These are phyloP conservation scores for Penaeus japonicus DNA, from an alignment of 1,140 invertebrate genomes.

Conservation along the genomic window DNA sequence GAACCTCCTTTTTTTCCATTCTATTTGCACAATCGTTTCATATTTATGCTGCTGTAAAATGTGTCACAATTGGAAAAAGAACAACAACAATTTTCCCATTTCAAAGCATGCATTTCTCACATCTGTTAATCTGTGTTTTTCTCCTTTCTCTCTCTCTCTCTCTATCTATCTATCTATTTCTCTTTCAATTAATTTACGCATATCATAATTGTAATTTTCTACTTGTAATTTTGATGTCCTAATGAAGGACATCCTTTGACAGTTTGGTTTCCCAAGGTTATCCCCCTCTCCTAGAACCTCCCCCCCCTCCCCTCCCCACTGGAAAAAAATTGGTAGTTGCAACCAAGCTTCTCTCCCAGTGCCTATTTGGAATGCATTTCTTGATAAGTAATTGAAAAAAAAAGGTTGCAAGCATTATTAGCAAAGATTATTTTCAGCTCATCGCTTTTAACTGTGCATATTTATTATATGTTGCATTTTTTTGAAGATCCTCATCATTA, in stretches of 20 bases:
- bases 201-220: slow-evolving; percentile 56
- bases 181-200: slow-evolving; percentile 47
- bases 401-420: too few relatives aligned
- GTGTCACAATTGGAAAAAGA: background rate
- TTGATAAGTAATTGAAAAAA: too few relatives aligned
- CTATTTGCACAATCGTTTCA: background rate
- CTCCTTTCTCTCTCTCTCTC: background rate
- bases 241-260: background rate
- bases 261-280: background rate
- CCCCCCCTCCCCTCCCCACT: background rate
- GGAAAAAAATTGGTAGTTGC: too few relatives aligned
- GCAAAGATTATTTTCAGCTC: too few relatives aligned
- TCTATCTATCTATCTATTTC: background rate
- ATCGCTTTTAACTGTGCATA: too few relatives aligned
- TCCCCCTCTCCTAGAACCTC: background rate
- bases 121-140: slow-evolving; percentile 2
- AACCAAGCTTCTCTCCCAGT: too few relatives aligned
- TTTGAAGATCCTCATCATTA: too few relatives aligned
- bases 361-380: too few relatives aligned
- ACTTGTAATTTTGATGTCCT: slow-evolving; percentile 28
- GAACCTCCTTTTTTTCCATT: too few relatives aligned
- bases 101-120: slow-evolving; percentile 41
- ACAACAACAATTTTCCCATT: slow-evolving; percentile 7
- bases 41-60: background rate
- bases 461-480: too few relatives aligned